Evolutionary conservation across 2,797 vertebrate species (phyloP), one percentile per base, ranked within the genome.

Genomic region (Artibeus lituratus): DNA sequence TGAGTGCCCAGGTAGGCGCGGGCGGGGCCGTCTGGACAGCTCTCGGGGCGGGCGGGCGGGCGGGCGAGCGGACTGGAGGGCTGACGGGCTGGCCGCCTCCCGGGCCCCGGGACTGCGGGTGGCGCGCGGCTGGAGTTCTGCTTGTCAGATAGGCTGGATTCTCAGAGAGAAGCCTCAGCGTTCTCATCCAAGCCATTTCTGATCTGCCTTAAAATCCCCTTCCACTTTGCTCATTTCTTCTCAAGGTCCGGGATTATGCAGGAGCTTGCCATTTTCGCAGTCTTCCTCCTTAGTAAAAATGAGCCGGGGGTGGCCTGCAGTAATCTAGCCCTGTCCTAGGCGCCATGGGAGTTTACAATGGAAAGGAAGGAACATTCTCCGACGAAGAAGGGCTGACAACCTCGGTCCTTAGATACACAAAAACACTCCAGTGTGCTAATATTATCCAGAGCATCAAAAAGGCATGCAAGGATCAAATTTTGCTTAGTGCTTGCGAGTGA

Each of bases 1-100:
- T 92, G 95, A 94, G 95, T 82, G 94, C 94, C 91, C 96, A 96
- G 96, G 96, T 96, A 92, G 96, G 92, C 95, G 95, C 95, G 92
- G 93, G 94, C 95, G 90, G 93, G 96, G 96, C 95, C 24, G 93
- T 96, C 91, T 94, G 97, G 96, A 97, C 93, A 93, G 95, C 92
- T 96, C 97, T 95, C 62, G 82, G 93, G 95, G 69, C 37, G 84
- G 83, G 92, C 72, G 93, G 94, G 73, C 42, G 84, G 83, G 95
- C 67, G 93, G 94, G 73, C 49, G 84, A 72, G 94, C 70, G 15
- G 70, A 83, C 74, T n/a, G 82, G 72, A 29, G 24, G 73, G 59
- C 70, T n/a, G 59, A 49, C 53, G 29, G 57, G 73, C 62, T 26
- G 83, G n/a, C 81, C 26, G 62, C 88, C 51, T 81, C 89, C 84